phyloP scores from a whole-genome alignment of 2,797 vertebrate species.

The Triplophysa bombifrons region DNA sequence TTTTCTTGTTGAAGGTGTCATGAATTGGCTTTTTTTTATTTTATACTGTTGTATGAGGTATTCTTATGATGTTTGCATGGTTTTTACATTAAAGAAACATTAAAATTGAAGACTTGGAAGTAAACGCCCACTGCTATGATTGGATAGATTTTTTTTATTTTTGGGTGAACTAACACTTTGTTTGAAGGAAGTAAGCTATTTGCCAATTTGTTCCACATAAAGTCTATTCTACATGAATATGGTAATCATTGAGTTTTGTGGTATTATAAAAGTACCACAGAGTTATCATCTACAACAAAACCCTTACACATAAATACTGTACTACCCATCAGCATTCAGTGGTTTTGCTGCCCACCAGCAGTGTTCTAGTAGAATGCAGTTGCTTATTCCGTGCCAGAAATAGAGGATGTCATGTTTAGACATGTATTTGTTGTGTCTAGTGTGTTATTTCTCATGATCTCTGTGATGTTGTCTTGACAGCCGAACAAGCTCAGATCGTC shows the following conservation, averaged over 20 bases:
- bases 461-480: conserved; percentile 10
- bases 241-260: neutral
- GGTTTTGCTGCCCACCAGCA: neutral
- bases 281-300: too few relatives aligned
- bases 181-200: neutral
- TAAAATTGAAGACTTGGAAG: too few relatives aligned
- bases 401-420: conserved; percentile 8
- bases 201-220: neutral
- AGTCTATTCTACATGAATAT: neutral
- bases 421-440: conserved; percentile 20
- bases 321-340: too few relatives aligned
- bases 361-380: neutral
- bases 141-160: too few relatives aligned
- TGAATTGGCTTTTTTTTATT: too few relatives aligned
- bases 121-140: too few relatives aligned
- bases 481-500: neutral
- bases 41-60: too few relatives aligned
- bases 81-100: too few relatives aligned
- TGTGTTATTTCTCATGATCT: neutral
- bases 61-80: too few relatives aligned
- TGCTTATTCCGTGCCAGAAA: neutral
- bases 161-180: neutral
- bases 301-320: too few relatives aligned
- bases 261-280: neutral
- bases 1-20: too few relatives aligned